Evolutionary conservation across 2,797 vertebrate species (phyloP).

Genomic region (Malacoctenus gilli): DNA sequence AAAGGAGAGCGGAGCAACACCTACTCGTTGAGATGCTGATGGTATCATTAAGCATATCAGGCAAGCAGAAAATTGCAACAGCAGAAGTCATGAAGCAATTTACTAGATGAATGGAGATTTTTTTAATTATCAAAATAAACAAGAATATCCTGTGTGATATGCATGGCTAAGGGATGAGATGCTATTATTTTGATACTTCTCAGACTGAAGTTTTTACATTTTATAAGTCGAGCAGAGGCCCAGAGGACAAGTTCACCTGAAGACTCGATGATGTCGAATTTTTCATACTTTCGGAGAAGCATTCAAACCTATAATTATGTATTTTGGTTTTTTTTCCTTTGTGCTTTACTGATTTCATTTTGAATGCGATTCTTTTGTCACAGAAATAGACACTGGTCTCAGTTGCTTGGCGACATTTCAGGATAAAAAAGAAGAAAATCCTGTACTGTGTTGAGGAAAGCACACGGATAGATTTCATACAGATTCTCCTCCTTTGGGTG

Average conservation of each 20-base stretch:
- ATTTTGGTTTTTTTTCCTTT: neutral
- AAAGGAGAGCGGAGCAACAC: constrained; percentile 44
- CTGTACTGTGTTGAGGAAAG: neutral
- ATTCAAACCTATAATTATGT: neutral
- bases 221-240: constrained; percentile 6
- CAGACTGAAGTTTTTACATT: constrained; percentile 31
- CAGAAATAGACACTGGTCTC: neutral
- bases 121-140: constrained; percentile 69
- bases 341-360: constrained; percentile 9
- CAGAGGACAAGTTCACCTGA: neutral
- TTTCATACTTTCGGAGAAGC: neutral
- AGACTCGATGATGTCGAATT: neutral
- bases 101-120: constrained; percentile 68
- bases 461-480: neutral
- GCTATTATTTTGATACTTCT: constrained; percentile 24
- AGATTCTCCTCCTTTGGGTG: constrained; percentile 3
- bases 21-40: constrained; percentile 66
- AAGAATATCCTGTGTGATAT: constrained; percentile 44
- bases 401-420: constrained; percentile 18
- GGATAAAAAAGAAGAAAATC: constrained; percentile 2
- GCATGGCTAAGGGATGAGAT: constrained; percentile 12
- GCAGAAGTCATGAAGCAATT: constrained; percentile 72
- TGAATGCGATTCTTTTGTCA: constrained; percentile 1
- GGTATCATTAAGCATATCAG: constrained; percentile 71
- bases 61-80: constrained; percentile 77